Percentiles rank a stretch among this genome's conserved stretches.
These are phyloP conservation scores for Reinhardtius hippoglossoides DNA, from an alignment of 2,113 vertebrate species.

Conservation along the genomic window DNA sequence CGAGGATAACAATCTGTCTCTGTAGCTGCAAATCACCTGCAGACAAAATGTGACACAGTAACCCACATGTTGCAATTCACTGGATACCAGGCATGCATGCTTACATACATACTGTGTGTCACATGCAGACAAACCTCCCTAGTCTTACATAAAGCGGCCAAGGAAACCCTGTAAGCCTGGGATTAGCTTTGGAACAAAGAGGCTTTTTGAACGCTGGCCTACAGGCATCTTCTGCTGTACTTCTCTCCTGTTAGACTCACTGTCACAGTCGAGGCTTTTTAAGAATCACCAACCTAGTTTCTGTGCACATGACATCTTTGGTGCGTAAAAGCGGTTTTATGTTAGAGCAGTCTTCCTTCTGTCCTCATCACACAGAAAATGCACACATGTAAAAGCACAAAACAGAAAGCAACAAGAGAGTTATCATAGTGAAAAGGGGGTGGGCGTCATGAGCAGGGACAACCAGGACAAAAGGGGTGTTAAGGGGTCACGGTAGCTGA, in stretches of 20 bases:
- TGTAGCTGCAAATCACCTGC: not conserved
- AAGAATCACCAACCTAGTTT: not conserved
- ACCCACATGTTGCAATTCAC: not conserved
- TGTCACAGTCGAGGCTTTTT: too few species aligned
- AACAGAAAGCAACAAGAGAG: not conserved
- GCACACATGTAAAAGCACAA: not conserved
- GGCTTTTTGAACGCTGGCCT: constrained; percentile 59
- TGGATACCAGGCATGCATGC: constrained; percentile 1
- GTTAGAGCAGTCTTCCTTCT: constrained; percentile 34
- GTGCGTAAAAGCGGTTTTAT: not conserved
- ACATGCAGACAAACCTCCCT: constrained; percentile 44
- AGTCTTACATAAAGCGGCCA: constrained; percentile 40
- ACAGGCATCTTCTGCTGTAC: constrained; percentile 8
- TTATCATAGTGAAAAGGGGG: not conserved
- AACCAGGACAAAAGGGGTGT: not conserved
- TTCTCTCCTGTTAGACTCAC: not conserved
- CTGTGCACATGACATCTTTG: not conserved
- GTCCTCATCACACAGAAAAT: constrained; percentile 16
- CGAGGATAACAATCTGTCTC: not conserved
- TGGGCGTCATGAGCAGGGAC: not conserved
- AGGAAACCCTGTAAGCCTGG: constrained; percentile 60
- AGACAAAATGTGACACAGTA: constrained; percentile 6
- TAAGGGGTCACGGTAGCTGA: not conserved
- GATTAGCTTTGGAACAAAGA: constrained; percentile 73
- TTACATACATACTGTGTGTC: constrained; percentile 30